Conservation (phyloP, 1,140 invertebrate species). For the Parapsyche elsis region DNA sequence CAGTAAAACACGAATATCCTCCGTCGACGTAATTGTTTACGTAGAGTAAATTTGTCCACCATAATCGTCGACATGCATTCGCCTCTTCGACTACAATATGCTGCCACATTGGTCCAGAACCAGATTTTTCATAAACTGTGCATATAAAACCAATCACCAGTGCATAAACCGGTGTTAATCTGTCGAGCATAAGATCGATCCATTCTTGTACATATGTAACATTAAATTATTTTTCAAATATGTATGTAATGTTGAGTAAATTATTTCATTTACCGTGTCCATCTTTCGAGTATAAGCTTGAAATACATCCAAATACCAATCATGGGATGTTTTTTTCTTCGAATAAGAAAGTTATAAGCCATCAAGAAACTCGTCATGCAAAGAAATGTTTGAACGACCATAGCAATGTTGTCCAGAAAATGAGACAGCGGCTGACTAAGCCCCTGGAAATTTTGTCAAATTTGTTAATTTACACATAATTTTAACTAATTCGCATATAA, state of each 20-base stretch:
- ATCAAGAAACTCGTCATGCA: slow-evolving; percentile 68
- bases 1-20: slow-evolving; percentile 62
- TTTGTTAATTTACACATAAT: background rate
- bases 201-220: slow-evolving; percentile 58
- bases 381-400: slow-evolving; percentile 68
- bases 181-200: slow-evolving; percentile 56
- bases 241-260: background rate
- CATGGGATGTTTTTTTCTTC: slow-evolving; percentile 58
- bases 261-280: slow-evolving; percentile 62
- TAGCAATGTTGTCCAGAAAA: slow-evolving; percentile 66
- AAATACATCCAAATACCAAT: slow-evolving; percentile 58
- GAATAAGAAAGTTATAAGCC: slow-evolving; percentile 64
- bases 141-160: slow-evolving; percentile 60
- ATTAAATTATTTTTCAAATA: slow-evolving; percentile 24
- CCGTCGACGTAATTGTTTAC: no score
- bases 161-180: slow-evolving; percentile 62
- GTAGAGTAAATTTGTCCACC: slow-evolving; percentile 77
- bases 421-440: slow-evolving; percentile 61
- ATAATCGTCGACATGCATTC: slow-evolving; percentile 69
- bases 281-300: slow-evolving; percentile 63
- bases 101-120: slow-evolving; percentile 60
- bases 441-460: slow-evolving; percentile 56
- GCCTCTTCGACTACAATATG: slow-evolving; percentile 61
- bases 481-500: background rate
- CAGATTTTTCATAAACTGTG: slow-evolving; percentile 59